These are phyloP conservation scores for Netelia melanura DNA, from an alignment of 2,888 invertebrate species.

Conservation along the genomic window DNA sequence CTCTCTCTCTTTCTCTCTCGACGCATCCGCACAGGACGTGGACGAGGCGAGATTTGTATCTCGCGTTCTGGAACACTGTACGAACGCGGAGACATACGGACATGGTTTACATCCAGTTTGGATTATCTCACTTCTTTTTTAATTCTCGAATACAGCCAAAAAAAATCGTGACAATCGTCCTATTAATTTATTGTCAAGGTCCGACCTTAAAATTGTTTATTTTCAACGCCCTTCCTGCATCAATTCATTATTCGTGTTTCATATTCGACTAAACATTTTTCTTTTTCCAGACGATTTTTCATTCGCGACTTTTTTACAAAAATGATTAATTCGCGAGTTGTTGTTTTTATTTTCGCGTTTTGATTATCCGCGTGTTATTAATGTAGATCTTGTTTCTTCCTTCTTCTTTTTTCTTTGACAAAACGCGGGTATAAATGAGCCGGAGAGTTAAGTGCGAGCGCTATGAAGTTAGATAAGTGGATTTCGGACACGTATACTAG, in stretches of 20 bases:
- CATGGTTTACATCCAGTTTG: constrained; percentile 63
- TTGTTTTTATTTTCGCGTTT: background rate
- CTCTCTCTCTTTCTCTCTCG: constrained; percentile 41
- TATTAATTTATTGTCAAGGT: background rate
- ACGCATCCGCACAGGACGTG: constrained; percentile 74
- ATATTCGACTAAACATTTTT: background rate
- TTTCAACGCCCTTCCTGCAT: background rate
- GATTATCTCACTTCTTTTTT: constrained; percentile 20
- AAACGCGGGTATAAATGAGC: constrained; percentile 38
- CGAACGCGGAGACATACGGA: constrained; percentile 77
- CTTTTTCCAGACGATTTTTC: background rate
- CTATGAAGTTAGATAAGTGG: constrained; percentile 17
- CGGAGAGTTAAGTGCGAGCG: constrained; percentile 55
- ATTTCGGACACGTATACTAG: constrained; percentile 57
- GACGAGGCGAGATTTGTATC: constrained; percentile 77
- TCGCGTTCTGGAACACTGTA: constrained; percentile 73
- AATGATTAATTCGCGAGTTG: background rate
- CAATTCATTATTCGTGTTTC: background rate
- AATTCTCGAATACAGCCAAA: background rate
- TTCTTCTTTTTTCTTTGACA: background rate
- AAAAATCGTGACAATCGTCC: background rate
- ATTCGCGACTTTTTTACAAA: background rate
- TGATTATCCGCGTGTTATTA: background rate
- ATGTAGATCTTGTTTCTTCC: background rate
- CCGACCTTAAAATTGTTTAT: background rate